Evolutionary conservation across 2,113 vertebrate species (phyloP).

Genomic region (Anoplopoma fimbria): DNA sequence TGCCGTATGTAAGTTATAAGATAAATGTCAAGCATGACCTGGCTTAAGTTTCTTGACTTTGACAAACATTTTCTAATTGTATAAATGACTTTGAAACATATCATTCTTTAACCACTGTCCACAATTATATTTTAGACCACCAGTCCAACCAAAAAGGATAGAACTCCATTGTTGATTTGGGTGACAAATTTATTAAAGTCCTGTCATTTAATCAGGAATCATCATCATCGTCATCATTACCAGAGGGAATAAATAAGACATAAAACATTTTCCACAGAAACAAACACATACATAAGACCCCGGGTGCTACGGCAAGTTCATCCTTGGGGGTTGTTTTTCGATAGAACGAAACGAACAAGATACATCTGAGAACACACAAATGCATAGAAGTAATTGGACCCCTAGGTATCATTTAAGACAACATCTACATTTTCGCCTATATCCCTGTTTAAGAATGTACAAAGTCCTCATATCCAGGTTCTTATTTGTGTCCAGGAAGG

Average conservation of each 20-base stretch:
- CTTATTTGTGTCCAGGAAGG: constrained; percentile 66
- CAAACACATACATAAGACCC: constrained; percentile 81
- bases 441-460: constrained; percentile 77
- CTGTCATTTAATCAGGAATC: constrained; percentile 83
- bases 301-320: constrained; percentile 43
- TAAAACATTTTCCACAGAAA: constrained; percentile 87
- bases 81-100: background rate
- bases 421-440: constrained; percentile 78
- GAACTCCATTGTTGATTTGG: constrained; percentile 73
- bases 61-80: background rate
- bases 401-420: constrained; percentile 74
- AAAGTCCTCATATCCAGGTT: constrained; percentile 73
- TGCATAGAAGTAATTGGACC: constrained; percentile 80
- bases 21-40: constrained; percentile 23
- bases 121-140: background rate
- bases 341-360: constrained; percentile 77
- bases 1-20: constrained; percentile 38
- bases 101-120: background rate
- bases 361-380: constrained; percentile 83
- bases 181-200: constrained; percentile 96
- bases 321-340: constrained; percentile 47
- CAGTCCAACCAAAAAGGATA: constrained; percentile 37
- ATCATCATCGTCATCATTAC: constrained; percentile 74
- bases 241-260: constrained; percentile 95
- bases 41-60: constrained; percentile 20